These are phyloP conservation scores for Catostomus latipinnis DNA, from an alignment of 2,797 vertebrate genomes.

Conservation along the genomic window DNA sequence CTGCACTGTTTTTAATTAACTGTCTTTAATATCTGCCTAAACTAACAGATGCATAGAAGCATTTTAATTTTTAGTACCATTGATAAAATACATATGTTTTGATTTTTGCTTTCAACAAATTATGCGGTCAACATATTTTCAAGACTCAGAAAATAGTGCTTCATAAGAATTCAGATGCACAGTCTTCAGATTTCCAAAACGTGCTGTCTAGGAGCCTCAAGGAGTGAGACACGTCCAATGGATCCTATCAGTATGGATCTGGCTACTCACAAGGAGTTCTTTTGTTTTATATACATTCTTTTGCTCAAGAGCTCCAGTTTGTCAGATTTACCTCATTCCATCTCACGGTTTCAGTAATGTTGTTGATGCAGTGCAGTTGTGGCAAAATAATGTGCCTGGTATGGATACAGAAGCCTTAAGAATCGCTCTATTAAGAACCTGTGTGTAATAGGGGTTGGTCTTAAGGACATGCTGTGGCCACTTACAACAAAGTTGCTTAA, in stretches of 20 bases:
- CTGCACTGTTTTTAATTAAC: neutral
- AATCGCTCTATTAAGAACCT: neutral
- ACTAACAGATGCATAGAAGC: neutral
- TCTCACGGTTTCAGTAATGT: conserved; percentile 30
- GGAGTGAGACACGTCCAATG: neutral
- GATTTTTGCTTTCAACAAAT: neutral
- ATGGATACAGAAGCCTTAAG: neutral
- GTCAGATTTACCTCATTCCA: conserved; percentile 29
- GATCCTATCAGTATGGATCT: neutral
- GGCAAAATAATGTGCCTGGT: neutral
- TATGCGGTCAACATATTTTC: conserved; percentile 7
- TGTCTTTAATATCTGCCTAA: neutral
- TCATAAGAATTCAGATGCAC: neutral
- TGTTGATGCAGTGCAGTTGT: conserved; percentile 18
- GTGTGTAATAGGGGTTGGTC: neutral
- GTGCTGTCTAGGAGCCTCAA: neutral
- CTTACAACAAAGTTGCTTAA: too few relatives aligned
- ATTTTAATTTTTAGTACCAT: neutral
- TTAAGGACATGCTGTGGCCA: neutral
- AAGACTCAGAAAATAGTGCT: conserved; percentile 6
- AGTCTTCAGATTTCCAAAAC: neutral
- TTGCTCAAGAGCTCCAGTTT: conserved; percentile 23
- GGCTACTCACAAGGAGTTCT: conserved; percentile 9
- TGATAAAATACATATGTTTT: conserved; percentile 9
- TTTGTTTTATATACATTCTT: conserved; percentile 24